A percentile compares a stretch with the other conserved stretches of the same genome.
phyloP scores from a whole-genome alignment of 2,113 vertebrate species.

The Thymallus thymallus region DNA sequence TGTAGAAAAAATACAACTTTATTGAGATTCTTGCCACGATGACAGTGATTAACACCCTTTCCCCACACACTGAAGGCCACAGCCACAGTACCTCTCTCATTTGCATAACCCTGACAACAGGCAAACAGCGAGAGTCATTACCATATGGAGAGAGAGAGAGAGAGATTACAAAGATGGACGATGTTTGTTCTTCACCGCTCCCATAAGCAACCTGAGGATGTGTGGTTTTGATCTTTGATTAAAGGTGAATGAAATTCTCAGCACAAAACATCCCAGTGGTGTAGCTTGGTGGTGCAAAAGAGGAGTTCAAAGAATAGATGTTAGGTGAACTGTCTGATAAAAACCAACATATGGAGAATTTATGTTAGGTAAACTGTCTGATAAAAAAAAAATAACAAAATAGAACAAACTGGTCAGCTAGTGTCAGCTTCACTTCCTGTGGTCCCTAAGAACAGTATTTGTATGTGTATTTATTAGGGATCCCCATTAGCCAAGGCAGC shows the following conservation, averaged over 20 bases:
- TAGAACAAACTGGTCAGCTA: too few species aligned
- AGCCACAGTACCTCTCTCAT: constrained; percentile 46
- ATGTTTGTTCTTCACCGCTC: constrained; percentile 35
- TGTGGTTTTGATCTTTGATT: constrained; percentile 40
- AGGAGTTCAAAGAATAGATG: too few species aligned
- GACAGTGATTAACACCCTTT: constrained; percentile 40
- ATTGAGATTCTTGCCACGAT: constrained; percentile 13
- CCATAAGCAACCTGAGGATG: constrained; percentile 32
- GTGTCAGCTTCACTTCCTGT: too few species aligned
- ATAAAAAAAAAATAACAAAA: too few species aligned
- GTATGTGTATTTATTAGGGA: too few species aligned
- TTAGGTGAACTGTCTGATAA: too few species aligned
- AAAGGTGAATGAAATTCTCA: constrained; percentile 40
- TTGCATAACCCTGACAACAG: constrained; percentile 56
- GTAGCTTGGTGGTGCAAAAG: too few species aligned
- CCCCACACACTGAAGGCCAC: constrained; percentile 57
- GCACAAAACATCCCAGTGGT: too few species aligned
- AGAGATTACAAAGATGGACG: constrained; percentile 59
- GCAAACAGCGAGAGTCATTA: constrained; percentile 51
- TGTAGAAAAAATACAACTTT: constrained; percentile 16
- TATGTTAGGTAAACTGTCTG: too few species aligned
- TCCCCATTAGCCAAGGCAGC: too few species aligned
- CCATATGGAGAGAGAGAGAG: constrained; percentile 45
- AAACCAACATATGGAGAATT: too few species aligned
- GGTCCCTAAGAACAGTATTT: too few species aligned